Conservation (phyloP, 2,888 invertebrate genomes). For the Sinohyriopsis cumingii region DNA sequence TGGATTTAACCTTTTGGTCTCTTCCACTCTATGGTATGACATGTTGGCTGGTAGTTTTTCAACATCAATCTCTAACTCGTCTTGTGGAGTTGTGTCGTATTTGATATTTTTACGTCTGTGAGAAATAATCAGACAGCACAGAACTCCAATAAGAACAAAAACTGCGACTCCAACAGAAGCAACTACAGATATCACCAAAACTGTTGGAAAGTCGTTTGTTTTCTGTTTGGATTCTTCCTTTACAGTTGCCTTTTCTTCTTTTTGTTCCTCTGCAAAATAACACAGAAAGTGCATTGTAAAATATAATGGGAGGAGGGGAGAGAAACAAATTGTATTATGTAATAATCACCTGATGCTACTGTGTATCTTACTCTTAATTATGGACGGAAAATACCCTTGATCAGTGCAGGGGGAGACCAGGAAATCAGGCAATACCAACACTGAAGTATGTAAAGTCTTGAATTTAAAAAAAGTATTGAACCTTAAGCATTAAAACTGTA, state of each 20-base stretch:
- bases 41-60: conserved; percentile 89
- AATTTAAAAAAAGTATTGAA: too few relatives aligned
- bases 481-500: too few relatives aligned
- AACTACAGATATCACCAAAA: conserved; percentile 51
- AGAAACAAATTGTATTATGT: too few relatives aligned
- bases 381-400: too few relatives aligned
- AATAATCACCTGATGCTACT: too few relatives aligned
- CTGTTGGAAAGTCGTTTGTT: conserved; percentile 32
- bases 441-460: too few relatives aligned
- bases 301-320: too few relatives aligned
- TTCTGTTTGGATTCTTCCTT: conserved; percentile 7
- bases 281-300: too few relatives aligned
- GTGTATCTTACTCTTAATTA: too few relatives aligned
- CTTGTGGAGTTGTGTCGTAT: conserved; percentile 77
- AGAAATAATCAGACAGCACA: conserved; percentile 43
- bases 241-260: neutral
- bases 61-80: conserved; percentile 88
- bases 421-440: too few relatives aligned
- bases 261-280: too few relatives aligned
- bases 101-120: conserved; percentile 69
- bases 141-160: conserved; percentile 39
- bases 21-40: conserved; percentile 78
- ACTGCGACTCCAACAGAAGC: conserved; percentile 46
- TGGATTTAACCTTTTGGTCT: conserved; percentile 82
- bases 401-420: too few relatives aligned